Conservation (phyloP, 2,797 vertebrate species). For the Mycteria americana region DNA sequence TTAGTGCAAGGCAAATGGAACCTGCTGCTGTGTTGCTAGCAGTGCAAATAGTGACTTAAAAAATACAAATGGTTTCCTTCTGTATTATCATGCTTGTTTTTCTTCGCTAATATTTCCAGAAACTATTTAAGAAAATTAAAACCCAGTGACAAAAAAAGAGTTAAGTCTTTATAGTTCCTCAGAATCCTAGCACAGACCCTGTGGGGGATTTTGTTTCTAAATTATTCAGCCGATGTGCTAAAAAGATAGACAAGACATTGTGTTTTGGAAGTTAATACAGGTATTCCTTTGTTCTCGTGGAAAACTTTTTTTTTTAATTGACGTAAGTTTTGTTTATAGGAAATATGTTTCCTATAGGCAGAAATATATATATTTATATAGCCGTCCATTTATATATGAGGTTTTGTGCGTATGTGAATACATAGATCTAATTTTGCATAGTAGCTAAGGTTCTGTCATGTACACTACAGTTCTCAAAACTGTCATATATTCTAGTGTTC, state of each 20-base stretch:
- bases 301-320: neutral
- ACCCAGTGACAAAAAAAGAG: neutral
- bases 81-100: neutral
- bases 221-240: slow-evolving; percentile 15
- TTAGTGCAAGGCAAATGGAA: slow-evolving; percentile 53
- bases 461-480: neutral
- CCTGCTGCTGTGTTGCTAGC: neutral
- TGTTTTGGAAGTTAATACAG: neutral
- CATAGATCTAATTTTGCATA: neutral
- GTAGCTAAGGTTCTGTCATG: neutral
- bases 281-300: neutral
- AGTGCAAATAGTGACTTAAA: neutral
- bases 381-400: neutral
- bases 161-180: neutral
- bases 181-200: neutral
- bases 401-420: neutral
- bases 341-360: neutral
- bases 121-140: neutral
- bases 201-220: slow-evolving; percentile 32
- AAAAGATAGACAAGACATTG: neutral
- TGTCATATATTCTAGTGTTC: neutral
- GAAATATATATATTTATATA: neutral
- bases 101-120: neutral
- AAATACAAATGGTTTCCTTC: neutral
- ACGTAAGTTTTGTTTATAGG: neutral